phyloP scores from a whole-genome alignment of 2,888 invertebrate genomes.

The Julus scandinavius region DNA sequence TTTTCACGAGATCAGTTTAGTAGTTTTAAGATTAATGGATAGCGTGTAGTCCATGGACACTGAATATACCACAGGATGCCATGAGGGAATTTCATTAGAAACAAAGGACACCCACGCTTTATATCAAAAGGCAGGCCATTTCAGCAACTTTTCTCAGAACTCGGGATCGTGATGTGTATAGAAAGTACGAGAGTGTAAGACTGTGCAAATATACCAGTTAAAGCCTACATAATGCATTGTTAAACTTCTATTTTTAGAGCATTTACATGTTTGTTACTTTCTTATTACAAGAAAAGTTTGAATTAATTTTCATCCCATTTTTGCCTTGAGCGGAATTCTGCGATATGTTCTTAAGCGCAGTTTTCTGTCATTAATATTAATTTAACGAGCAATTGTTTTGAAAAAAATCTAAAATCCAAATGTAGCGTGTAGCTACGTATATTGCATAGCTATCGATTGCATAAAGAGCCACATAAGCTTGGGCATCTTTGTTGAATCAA shows the following conservation, averaged over 20 bases:
- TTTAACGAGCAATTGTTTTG: constrained; percentile 25
- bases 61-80: too few relatives aligned
- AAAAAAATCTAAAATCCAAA: neutral
- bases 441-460: neutral
- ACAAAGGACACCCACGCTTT: too few relatives aligned
- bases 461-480: neutral
- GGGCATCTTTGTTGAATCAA: neutral
- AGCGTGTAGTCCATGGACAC: too few relatives aligned
- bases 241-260: neutral
- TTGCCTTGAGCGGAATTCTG: neutral
- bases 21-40: too few relatives aligned
- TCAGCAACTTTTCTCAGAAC: too few relatives aligned
- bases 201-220: too few relatives aligned
- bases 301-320: neutral
- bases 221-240: neutral
- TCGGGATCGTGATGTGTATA: too few relatives aligned
- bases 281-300: neutral
- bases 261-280: neutral
- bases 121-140: too few relatives aligned
- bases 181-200: too few relatives aligned
- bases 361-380: constrained; percentile 27
- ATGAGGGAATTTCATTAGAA: too few relatives aligned
- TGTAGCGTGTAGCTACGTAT: neutral
- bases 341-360: neutral
- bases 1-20: too few relatives aligned